These are phyloP conservation scores for Lottia gigantea DNA, from an alignment of 2,888 invertebrate species.

Conservation along the genomic window DNA sequence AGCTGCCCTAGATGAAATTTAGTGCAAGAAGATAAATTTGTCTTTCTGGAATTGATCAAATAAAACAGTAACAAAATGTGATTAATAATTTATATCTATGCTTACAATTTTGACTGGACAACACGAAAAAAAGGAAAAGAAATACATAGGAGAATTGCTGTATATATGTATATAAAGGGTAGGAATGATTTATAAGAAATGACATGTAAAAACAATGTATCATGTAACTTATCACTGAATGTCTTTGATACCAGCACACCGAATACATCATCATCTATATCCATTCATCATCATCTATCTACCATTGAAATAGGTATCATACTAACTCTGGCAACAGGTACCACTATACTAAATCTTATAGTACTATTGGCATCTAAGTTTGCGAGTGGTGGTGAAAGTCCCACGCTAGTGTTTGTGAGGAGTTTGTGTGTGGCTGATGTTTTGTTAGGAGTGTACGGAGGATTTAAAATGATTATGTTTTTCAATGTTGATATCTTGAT, in stretches of 20 bases:
- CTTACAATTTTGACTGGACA: no score
- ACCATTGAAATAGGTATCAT: constrained; percentile 20
- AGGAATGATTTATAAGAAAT: constrained; percentile 1
- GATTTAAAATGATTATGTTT: constrained; percentile 49
- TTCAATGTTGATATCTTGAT: constrained; percentile 32
- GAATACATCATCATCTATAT: background rate
- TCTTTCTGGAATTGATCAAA: no score
- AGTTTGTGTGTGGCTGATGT: constrained; percentile 53
- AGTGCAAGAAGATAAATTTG: no score
- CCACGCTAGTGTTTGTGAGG: constrained; percentile 56
- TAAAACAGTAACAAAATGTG: no score
- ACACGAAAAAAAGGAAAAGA: no score
- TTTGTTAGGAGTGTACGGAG: constrained; percentile 51
- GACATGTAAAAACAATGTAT: background rate
- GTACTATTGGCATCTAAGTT: constrained; percentile 48
- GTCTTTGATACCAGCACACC: background rate
- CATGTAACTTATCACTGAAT: background rate
- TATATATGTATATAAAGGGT: background rate
- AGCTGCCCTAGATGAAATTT: no score
- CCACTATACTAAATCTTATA: constrained; percentile 40
- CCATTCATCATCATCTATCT: constrained; percentile 5
- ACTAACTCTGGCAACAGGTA: constrained; percentile 33
- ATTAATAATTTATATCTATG: no score
- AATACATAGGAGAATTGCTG: no score
- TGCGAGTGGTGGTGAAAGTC: constrained; percentile 48